Evolutionary conservation across 2,888 invertebrate species (phyloP), one percentile per base, ranked within the genome.

Genomic region (Priocnemis perturbator): DNA sequence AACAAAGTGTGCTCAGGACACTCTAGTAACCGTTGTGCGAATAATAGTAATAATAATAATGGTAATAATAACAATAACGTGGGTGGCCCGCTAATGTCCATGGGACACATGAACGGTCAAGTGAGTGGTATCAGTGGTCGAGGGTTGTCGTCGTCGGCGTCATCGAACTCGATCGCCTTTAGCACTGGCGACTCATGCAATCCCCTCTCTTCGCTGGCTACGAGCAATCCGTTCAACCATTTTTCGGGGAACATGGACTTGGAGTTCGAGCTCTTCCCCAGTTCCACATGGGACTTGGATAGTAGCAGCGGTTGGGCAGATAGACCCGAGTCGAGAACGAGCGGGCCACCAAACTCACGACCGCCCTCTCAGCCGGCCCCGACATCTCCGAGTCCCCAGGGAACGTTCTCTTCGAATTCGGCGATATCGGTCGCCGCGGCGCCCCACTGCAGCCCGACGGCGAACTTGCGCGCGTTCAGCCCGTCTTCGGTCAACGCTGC

Each of bases 51-150:
- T 84, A 83, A 83, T 74, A 82, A 82, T 79, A 86, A 82, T 85
- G 91, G 83, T 81, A 88, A 87, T 76, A 88, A 87, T 86, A 87
- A 88, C 85, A 89, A 88, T 86, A 89, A 87, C 86, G 91, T 94
- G 75, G 94, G 94, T 76, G 94, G 94, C 9, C 95, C 95, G 21
- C 89, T 94, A 76, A 94, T 95, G 94, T 92, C 94, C 63, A 90
- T 92, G 78, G 93, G 92, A 77, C 91, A 94, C 73, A 92, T 93
- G 77, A 95, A 95, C 90, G 95, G 95, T 64, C 87, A 88, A 85
- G 85, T 88, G 83, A 87, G 84, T 82, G 81, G 81, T 65, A 79
- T 78, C 53, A 80, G 82, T 84, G 81, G 84, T 75, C 83, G 84
- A 63, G 82, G 79, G 70, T 71, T 78, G 86, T 84, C 59, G 48